These are phyloP conservation scores for Hydraecia micacea DNA, from an alignment of 2,888 invertebrate genomes.

Conservation along the genomic window DNA sequence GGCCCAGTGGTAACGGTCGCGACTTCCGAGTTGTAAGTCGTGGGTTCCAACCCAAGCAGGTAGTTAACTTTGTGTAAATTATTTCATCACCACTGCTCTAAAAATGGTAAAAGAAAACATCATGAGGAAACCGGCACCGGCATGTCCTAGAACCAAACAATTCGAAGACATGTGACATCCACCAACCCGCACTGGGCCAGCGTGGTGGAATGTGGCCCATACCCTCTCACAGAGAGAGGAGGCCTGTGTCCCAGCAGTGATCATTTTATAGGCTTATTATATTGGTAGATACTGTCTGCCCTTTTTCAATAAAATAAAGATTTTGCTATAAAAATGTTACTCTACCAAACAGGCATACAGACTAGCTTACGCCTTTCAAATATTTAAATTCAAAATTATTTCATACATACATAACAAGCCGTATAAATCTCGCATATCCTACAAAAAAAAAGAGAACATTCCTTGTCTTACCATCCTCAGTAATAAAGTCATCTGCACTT, in stretches of 20 bases:
- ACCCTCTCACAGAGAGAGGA: not conserved
- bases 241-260: not conserved
- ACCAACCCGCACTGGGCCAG: not conserved
- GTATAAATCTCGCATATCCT: constrained; percentile 42
- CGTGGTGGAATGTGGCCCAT: not conserved
- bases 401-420: constrained; percentile 17
- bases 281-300: not conserved
- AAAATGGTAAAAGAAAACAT: no score
- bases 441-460: constrained; percentile 41
- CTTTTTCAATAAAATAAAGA: not conserved
- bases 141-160: not conserved
- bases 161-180: no score
- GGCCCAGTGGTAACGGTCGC: no score
- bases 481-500: constrained; percentile 75
- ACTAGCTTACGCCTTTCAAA: not conserved
- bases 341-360: not conserved
- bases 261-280: not conserved
- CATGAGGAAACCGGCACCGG: no score
- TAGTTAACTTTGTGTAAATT: no score
- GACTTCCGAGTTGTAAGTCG: no score
- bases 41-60: no score
- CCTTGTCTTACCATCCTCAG: constrained; percentile 61
- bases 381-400: not conserved
- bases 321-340: no score
- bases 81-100: no score